Conservation (phyloP, 2,113 vertebrate species). For the Riparia riparia region DNA sequence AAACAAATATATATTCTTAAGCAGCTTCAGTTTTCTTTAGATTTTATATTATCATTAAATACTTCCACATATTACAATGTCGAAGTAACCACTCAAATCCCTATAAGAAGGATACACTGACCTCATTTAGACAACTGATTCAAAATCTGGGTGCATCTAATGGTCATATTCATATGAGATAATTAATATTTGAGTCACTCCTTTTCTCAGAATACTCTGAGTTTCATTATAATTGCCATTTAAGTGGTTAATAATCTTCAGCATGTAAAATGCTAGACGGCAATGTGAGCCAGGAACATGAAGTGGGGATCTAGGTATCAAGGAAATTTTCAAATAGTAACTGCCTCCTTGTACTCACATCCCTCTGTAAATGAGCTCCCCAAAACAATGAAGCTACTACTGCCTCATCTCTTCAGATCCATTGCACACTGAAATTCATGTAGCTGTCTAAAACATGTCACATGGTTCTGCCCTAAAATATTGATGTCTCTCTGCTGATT, state of each 20-base stretch:
- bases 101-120: neutral
- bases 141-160: neutral
- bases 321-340: neutral
- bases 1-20: neutral
- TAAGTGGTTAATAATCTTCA: neutral
- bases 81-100: neutral
- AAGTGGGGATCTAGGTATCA: neutral
- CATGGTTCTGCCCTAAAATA: neutral
- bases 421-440: neutral
- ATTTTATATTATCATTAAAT: neutral
- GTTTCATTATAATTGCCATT: neutral
- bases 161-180: neutral
- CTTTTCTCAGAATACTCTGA: neutral
- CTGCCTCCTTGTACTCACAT: neutral
- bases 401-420: neutral
- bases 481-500: neutral
- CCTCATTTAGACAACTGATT: neutral
- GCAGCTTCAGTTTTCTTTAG: neutral
- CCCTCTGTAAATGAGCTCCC: neutral
- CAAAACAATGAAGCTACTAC: neutral
- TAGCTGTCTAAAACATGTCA: neutral
- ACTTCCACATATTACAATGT: neutral
- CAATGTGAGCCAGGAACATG: neutral
- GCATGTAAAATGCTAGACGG: neutral
- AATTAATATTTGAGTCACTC: neutral